A percentile compares a stretch with the other conserved stretches of the same genome.
These are phyloP conservation scores for Labia minor DNA, from an alignment of 2,888 invertebrate species.

Conservation along the genomic window DNA sequence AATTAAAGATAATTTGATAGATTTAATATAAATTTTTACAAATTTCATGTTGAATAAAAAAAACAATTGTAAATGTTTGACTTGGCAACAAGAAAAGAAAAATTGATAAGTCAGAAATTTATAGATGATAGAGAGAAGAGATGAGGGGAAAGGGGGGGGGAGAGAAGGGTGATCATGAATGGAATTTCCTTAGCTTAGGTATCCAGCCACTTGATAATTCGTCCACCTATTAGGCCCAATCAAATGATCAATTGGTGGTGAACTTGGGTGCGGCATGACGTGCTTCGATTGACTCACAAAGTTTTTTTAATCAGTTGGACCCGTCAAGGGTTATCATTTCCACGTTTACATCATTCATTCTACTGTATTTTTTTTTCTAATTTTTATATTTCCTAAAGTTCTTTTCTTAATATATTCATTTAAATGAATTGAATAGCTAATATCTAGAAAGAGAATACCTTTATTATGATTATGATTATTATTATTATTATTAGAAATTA, in stretches of 20 bases:
- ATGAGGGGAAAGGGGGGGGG: too few relatives aligned
- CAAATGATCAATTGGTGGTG: neutral
- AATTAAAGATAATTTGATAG: too few relatives aligned
- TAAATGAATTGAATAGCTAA: neutral
- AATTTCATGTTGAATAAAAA: too few relatives aligned
- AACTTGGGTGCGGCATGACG: slow-evolving; percentile 3
- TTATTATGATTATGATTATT: neutral
- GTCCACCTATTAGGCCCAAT: neutral
- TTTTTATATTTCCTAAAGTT: too few relatives aligned
- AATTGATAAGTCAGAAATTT: neutral
- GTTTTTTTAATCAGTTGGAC: neutral
- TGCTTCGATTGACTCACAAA: neutral
- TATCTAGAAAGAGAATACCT: neutral
- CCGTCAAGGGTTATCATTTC: slow-evolving; percentile 5
- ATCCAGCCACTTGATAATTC: neutral
- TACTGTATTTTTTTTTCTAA: too few relatives aligned
- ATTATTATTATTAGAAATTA: neutral
- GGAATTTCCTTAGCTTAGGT: neutral
- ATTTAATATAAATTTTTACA: too few relatives aligned
- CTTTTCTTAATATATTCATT: too few relatives aligned
- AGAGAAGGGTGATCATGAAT: neutral
- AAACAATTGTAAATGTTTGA: neutral
- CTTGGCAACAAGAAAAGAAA: neutral
- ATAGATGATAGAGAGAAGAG: too few relatives aligned
- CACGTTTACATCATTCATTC: neutral